These are phyloP conservation scores for Leiothrix lutea DNA, from an alignment of 2,113 vertebrate species.

Conservation along the genomic window DNA sequence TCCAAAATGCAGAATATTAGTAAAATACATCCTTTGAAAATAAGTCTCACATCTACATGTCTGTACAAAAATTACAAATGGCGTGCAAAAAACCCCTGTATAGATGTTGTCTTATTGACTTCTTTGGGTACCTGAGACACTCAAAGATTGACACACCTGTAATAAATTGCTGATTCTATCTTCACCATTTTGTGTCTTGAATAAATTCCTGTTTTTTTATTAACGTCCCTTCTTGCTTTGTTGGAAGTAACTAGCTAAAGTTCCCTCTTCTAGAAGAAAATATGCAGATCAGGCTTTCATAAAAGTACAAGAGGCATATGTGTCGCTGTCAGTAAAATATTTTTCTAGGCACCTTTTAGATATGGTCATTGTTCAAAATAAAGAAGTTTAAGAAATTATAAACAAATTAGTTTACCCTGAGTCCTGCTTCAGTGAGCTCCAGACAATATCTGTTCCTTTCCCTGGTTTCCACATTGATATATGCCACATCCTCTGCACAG, in stretches of 20 bases:
- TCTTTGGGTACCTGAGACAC: not conserved
- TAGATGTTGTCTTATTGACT: not conserved
- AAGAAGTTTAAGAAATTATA: not conserved
- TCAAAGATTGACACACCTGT: not conserved
- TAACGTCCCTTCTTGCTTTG: not conserved
- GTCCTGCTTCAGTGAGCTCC: slow-evolving; percentile 92
- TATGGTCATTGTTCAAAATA: not conserved
- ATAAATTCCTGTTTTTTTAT: not conserved
- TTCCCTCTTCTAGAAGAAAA: not conserved
- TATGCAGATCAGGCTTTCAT: not conserved
- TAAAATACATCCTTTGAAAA: not conserved
- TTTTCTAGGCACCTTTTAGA: not conserved
- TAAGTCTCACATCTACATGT: not conserved
- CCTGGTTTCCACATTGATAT: slow-evolving; percentile 93
- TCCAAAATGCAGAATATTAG: not conserved
- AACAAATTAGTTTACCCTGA: slow-evolving; percentile 79
- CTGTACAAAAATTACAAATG: not conserved
- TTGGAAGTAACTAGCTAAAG: not conserved
- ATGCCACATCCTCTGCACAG: slow-evolving; percentile 86
- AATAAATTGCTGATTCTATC: not conserved
- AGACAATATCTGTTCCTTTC: slow-evolving; percentile 90
- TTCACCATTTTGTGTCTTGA: not conserved
- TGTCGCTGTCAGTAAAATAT: not conserved
- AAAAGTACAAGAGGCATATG: not conserved
- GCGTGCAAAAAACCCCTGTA: not conserved